phyloP scores from a whole-genome alignment of 2,888 invertebrate species.

The Stegophylla sp. region DNA sequence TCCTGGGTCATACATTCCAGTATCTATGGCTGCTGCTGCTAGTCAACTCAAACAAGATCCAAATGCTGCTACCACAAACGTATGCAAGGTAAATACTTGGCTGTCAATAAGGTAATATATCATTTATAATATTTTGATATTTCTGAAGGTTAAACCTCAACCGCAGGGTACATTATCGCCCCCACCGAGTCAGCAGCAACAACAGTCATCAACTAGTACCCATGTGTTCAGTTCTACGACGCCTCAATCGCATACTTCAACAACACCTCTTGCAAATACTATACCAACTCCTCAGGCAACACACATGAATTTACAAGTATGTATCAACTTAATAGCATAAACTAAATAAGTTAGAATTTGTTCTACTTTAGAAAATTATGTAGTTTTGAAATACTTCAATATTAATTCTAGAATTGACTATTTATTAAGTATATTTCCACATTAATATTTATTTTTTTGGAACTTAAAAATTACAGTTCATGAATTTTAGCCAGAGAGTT shows the following conservation, averaged over 20 bases:
- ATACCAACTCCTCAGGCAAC: conserved; percentile 55
- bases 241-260: conserved; percentile 52
- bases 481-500: no score
- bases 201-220: conserved; percentile 45
- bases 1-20: conserved; percentile 50
- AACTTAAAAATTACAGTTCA: no score
- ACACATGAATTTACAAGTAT: conserved; percentile 56
- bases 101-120: conserved; percentile 40
- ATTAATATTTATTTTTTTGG: no score
- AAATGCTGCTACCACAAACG: conserved; percentile 62
- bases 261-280: conserved; percentile 49
- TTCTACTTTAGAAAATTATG: no score
- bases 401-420: no score
- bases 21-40: conserved; percentile 53
- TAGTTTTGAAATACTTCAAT: no score
- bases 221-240: conserved; percentile 54
- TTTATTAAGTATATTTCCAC: no score
- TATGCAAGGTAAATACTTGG: conserved; percentile 62
- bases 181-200: conserved; percentile 49
- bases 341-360: no score
- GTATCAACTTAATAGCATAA: no score
- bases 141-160: conserved; percentile 58
- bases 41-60: conserved; percentile 61
- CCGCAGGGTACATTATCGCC: conserved; percentile 56
- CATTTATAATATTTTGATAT: conserved; percentile 56